phyloP scores from a whole-genome alignment of 1,140 invertebrate species.

The Trichogramma pretiosum region DNA sequence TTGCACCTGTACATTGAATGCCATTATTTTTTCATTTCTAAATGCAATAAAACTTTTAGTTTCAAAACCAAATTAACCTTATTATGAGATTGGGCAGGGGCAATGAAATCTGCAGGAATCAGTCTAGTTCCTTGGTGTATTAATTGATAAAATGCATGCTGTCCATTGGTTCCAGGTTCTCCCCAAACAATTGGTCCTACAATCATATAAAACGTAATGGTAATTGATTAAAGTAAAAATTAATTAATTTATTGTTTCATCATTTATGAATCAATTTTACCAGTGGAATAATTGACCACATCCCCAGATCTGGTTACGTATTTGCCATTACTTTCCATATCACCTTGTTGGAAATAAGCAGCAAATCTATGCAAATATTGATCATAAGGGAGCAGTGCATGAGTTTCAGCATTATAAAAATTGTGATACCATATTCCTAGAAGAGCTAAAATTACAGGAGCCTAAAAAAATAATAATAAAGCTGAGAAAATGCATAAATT shows the following conservation, averaged over 20 bases:
- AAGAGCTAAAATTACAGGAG: conserved; percentile 87
- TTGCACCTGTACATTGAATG: conserved; percentile 31
- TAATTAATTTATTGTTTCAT: conserved; percentile 7
- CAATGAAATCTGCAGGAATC: conserved; percentile 96
- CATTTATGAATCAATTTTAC: conserved; percentile 34
- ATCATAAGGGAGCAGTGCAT: conserved; percentile 94
- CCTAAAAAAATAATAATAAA: conserved; percentile 49
- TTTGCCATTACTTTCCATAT: conserved; percentile 99
- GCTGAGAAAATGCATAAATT: conserved; percentile 9
- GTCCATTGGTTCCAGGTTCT: conserved; percentile 99
- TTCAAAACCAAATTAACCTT: conserved; percentile 59
- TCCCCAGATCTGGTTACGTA: conserved; percentile 74
- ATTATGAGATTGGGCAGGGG: conserved; percentile 87
- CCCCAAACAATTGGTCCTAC: conserved; percentile 63
- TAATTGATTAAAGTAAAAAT: neutral
- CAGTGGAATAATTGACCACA: conserved; percentile 73
- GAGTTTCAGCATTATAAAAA: conserved; percentile 90
- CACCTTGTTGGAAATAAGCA: conserved; percentile 99
- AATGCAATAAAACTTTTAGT: neutral
- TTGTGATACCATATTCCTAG: conserved; percentile 96
- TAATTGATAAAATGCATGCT: conserved; percentile 95
- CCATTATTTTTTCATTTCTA: conserved; percentile 1
- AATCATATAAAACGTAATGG: conserved; percentile 1
- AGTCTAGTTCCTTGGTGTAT: conserved; percentile 85
- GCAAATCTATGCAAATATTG: conserved; percentile 98